Conservation (phyloP, 2,888 invertebrate genomes). For the Cremastobaeus sp. region DNA sequence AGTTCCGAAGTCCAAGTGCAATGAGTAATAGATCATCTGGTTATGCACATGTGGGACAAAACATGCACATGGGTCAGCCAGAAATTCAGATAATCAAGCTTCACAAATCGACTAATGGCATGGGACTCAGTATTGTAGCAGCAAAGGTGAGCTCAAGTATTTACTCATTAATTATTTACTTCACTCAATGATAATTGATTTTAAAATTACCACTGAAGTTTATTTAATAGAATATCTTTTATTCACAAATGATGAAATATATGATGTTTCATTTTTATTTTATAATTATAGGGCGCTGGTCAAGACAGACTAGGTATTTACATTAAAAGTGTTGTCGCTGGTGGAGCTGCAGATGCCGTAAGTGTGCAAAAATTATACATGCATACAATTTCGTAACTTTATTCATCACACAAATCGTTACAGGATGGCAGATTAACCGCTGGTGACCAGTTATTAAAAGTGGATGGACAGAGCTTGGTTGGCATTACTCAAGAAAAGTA, state of each 20-base stretch:
- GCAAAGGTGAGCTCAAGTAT: constrained; percentile 90
- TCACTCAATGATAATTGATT: too few species aligned
- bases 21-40: constrained; percentile 82
- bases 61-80: constrained; percentile 81
- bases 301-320: constrained; percentile 96
- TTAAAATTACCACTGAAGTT: too few species aligned
- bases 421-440: constrained; percentile 95
- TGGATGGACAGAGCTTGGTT: constrained; percentile 96
- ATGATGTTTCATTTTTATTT: too few species aligned
- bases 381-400: constrained; percentile 19
- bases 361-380: constrained; percentile 67
- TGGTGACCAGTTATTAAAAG: constrained; percentile 97
- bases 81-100: constrained; percentile 91
- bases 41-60: constrained; percentile 70
- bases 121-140: constrained; percentile 99
- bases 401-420: constrained; percentile 57
- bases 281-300: constrained; percentile 83
- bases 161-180: constrained; percentile 4
- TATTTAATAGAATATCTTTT: too few species aligned
- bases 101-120: constrained; percentile 96
- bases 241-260: too few species aligned
- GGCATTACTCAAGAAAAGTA: constrained; percentile 86
- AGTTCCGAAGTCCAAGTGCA: constrained; percentile 84
- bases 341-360: constrained; percentile 91
- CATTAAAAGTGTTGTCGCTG: constrained; percentile 98